Conservation (phyloP, 2,113 vertebrate genomes). For the Jaculus jaculus region DNA sequence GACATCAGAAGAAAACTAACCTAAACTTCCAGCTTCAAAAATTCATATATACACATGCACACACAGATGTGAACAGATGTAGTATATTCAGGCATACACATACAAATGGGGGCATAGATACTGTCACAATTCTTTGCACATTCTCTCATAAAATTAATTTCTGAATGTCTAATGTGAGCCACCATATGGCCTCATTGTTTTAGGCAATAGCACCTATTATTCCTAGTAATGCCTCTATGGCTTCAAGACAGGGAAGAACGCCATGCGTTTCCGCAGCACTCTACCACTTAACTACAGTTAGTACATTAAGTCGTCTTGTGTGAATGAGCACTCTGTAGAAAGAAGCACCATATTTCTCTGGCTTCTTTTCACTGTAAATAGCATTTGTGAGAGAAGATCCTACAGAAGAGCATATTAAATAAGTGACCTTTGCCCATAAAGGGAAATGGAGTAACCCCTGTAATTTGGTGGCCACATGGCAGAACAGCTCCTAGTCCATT, state of each 20-base stretch:
- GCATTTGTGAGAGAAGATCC: neutral
- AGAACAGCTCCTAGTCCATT: neutral
- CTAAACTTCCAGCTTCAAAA: constrained; percentile 35
- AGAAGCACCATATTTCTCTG: neutral
- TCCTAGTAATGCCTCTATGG: neutral
- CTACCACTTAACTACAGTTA: neutral
- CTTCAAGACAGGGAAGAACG: neutral
- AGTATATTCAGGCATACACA: neutral
- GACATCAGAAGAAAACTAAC: constrained; percentile 56
- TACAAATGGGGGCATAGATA: neutral
- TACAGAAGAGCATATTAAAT: neutral
- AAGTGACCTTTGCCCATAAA: neutral
- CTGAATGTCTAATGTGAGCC: neutral
- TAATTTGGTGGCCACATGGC: neutral
- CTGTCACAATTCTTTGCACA: constrained; percentile 5
- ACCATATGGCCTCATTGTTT: neutral
- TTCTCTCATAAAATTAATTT: neutral
- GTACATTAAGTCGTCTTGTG: neutral
- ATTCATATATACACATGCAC: neutral
- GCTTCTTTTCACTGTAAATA: neutral
- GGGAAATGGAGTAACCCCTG: neutral
- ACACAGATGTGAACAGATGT: neutral
- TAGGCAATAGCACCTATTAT: neutral
- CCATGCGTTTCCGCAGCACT: neutral
- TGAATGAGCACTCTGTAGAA: neutral